Evolutionary conservation across 2,888 invertebrate genomes (phyloP).

Genomic region (Apamea anceps): DNA sequence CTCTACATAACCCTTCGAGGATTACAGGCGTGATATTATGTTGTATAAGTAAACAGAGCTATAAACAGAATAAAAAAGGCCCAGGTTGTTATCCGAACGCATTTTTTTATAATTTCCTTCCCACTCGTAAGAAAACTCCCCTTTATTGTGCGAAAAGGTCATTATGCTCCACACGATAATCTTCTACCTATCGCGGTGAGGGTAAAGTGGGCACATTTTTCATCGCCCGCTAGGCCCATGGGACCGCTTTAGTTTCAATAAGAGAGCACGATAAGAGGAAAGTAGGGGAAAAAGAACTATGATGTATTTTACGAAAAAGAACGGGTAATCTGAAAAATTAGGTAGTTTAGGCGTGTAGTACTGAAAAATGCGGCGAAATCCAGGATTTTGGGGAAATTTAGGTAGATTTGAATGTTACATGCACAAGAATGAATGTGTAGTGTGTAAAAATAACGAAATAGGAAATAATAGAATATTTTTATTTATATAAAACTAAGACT

Average conservation of each 20-base stretch:
- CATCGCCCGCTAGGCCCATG: constrained; percentile 75
- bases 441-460: not conserved
- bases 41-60: not conserved
- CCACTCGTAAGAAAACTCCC: constrained; percentile 40
- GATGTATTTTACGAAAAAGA: constrained; percentile 62
- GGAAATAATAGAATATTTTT: no score
- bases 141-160: constrained; percentile 58
- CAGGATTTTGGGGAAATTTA: not conserved
- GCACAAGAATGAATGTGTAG: not conserved
- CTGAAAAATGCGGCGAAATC: not conserved
- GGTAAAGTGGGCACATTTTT: constrained; percentile 77
- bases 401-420: not conserved
- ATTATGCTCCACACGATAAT: constrained; percentile 74
- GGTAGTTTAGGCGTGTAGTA: constrained; percentile 25
- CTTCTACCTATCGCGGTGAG: constrained; percentile 70
- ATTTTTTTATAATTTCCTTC: constrained; percentile 47
- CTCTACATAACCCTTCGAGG: not conserved
- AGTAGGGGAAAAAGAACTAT: constrained; percentile 67
- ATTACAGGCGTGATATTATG: not conserved
- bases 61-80: not conserved
- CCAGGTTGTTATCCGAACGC: constrained; percentile 14
- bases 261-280: constrained; percentile 76
- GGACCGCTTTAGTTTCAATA: constrained; percentile 85
- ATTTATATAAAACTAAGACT: not conserved
- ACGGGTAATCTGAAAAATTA: constrained; percentile 66